A percentile compares a stretch with the other conserved stretches of the same genome.
These are phyloP conservation scores for Oceanodroma leucorhoa DNA, from an alignment of 2,797 vertebrate genomes.

Conservation along the genomic window DNA sequence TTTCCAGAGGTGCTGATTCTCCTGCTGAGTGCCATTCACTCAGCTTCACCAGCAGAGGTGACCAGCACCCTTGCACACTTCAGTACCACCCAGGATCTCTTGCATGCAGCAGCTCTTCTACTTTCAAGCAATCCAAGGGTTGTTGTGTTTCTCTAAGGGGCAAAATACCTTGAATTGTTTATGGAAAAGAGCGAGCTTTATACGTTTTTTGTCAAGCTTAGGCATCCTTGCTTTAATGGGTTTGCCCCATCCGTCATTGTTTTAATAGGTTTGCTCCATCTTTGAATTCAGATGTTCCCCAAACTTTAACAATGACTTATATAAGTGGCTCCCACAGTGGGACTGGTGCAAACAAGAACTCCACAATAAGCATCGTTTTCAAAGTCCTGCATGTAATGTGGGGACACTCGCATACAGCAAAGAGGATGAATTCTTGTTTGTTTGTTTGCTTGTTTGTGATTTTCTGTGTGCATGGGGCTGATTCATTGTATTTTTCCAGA, in stretches of 20 bases:
- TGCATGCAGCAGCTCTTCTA: neutral
- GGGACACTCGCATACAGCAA: neutral
- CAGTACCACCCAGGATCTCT: neutral
- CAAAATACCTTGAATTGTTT: neutral
- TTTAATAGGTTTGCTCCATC: neutral
- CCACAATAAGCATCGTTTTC: conserved; percentile 22
- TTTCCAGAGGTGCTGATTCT: neutral
- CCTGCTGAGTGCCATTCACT: neutral
- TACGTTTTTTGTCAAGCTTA: neutral
- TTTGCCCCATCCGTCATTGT: neutral
- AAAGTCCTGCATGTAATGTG: conserved; percentile 40
- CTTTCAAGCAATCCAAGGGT: neutral
- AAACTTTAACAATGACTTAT: neutral
- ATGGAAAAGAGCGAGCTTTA: neutral
- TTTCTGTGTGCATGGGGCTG: neutral
- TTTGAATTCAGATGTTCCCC: neutral
- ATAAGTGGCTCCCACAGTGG: neutral
- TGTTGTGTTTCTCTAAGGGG: neutral
- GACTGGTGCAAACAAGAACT: conserved; percentile 38
- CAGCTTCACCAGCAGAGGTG: neutral
- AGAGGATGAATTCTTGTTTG: conserved; percentile 37
- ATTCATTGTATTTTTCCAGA: conserved; percentile 9
- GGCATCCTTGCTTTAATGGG: neutral
- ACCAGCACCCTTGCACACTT: neutral
- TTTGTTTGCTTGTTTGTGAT: neutral